Conservation (phyloP, 2,797 vertebrate genomes). For the Muscicapa striata region DNA sequence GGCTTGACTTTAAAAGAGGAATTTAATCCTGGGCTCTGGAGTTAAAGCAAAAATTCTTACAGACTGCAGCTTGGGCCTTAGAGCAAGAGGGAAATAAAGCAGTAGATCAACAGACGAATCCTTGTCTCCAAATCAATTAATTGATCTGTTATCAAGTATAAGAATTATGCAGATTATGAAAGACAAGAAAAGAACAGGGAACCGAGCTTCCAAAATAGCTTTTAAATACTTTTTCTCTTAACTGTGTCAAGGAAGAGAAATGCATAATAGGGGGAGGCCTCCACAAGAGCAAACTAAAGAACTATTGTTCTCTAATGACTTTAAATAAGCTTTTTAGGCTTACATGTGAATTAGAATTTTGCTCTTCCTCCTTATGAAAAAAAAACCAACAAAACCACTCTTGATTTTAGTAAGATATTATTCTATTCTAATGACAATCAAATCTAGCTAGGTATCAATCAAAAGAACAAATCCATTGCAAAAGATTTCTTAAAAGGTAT, state of each 20-base stretch:
- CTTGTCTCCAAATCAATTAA: neutral
- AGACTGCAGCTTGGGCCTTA: neutral
- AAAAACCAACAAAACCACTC: neutral
- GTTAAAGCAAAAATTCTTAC: neutral
- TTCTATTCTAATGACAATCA: constrained; percentile 43
- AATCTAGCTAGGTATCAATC: constrained; percentile 40
- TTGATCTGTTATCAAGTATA: neutral
- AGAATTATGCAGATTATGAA: constrained; percentile 3
- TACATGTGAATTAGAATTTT: constrained; percentile 36
- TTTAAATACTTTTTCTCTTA: constrained; percentile 22
- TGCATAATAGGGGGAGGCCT: constrained; percentile 46
- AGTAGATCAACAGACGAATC: neutral
- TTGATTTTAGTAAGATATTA: constrained; percentile 13
- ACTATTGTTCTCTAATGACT: constrained; percentile 68
- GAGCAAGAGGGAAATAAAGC: neutral
- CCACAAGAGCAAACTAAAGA: constrained; percentile 46
- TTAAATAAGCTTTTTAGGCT: constrained; percentile 67
- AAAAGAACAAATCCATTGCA: constrained; percentile 21
- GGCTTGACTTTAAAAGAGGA: neutral
- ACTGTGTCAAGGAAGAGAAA: constrained; percentile 35
- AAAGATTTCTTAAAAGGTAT: constrained; percentile 25
- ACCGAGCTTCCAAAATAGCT: constrained; percentile 58
- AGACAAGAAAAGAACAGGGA: constrained; percentile 16
- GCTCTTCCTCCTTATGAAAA: neutral
- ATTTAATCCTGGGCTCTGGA: neutral